Evolutionary conservation across 2,888 invertebrate genomes (phyloP).

Genomic region (Lamellibrachia satsuma): DNA sequence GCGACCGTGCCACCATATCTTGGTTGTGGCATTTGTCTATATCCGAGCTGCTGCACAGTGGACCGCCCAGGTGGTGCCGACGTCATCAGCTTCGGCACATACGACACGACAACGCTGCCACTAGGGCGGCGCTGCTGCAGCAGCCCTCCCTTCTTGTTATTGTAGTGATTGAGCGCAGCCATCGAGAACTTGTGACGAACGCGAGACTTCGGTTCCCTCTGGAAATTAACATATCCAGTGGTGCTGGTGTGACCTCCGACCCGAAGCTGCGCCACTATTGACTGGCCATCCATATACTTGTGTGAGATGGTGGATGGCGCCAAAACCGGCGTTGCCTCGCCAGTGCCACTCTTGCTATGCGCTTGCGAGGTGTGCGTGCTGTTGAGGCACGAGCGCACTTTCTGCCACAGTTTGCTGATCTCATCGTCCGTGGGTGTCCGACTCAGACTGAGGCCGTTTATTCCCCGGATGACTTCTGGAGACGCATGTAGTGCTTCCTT

Average conservation of each 20-base stretch:
- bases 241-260: slow-evolving; percentile 13
- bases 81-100: not conserved
- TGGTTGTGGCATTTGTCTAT: not conserved
- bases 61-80: not conserved
- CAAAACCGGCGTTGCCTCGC: not conserved
- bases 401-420: slow-evolving; percentile 63
- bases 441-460: slow-evolving; percentile 47
- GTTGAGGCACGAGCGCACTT: slow-evolving; percentile 57
- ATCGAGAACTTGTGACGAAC: slow-evolving; percentile 33
- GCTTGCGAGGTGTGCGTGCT: not conserved
- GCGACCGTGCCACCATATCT: not conserved
- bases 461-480: slow-evolving; percentile 31
- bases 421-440: slow-evolving; percentile 65
- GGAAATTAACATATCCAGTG: not conserved
- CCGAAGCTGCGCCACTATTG: slow-evolving; percentile 30
- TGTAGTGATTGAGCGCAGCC: slow-evolving; percentile 31
- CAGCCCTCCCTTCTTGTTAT: slow-evolving; percentile 22
- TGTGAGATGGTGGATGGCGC: slow-evolving; percentile 44
- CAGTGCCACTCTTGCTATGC: not conserved
- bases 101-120: not conserved
- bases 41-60: not conserved
- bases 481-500: not conserved
- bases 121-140: slow-evolving; percentile 28
- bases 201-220: not conserved
- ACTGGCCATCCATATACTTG: slow-evolving; percentile 55